Conservation (phyloP, 2,797 vertebrate species). For the Notolabrus celidotus region DNA sequence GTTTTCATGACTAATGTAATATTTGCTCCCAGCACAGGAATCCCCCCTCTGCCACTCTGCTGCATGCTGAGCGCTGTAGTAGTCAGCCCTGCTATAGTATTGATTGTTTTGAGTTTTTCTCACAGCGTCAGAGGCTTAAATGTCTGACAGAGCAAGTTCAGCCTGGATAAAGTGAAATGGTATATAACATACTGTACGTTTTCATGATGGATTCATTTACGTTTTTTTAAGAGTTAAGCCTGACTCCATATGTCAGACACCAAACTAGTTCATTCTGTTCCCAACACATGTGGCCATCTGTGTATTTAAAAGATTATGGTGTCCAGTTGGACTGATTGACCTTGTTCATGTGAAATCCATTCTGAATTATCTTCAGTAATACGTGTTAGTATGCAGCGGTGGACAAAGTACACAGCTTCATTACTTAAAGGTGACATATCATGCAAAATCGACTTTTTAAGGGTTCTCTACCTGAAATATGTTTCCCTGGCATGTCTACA, state of each 20-base stretch:
- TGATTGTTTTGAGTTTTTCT: slow-evolving; percentile 66
- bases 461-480: no score
- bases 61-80: slow-evolving; percentile 37
- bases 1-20: slow-evolving; percentile 35
- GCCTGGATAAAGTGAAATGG: neutral
- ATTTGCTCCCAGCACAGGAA: slow-evolving; percentile 32
- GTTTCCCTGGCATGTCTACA: no score
- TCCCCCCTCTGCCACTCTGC: slow-evolving; percentile 44
- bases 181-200: neutral
- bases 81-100: slow-evolving; percentile 47
- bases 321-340: neutral
- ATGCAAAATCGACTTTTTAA: no score
- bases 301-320: neutral
- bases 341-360: neutral
- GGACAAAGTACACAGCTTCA: no score
- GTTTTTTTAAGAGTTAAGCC: neutral
- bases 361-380: neutral
- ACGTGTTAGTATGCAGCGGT: neutral
- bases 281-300: neutral
- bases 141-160: slow-evolving; percentile 25
- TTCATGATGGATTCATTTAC: neutral
- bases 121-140: slow-evolving; percentile 17
- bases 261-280: neutral
- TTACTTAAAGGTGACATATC: no score
- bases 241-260: neutral